Base-by-base conservation (phyloP, 2,888 invertebrate species). In the Helicoverpa assulta region DNA sequence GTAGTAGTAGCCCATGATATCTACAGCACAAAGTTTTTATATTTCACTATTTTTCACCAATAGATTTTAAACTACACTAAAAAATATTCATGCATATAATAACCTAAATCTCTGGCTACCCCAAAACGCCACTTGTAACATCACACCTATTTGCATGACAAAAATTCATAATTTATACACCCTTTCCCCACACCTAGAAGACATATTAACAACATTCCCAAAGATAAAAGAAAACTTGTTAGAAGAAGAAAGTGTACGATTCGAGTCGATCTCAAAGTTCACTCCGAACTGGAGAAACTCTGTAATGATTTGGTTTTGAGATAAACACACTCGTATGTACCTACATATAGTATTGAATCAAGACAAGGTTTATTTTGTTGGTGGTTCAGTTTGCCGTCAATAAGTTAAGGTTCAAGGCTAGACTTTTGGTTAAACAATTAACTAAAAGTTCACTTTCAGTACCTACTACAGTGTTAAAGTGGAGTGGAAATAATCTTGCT, bases 81-180 rank as follows among this genome's bases (percentile, higher is more conserved):
- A 19, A 12, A 37, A 70, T 14, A 29, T 16, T 0, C 1, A 10
- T 16, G 51, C 58, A 37, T 29, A 37, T 29, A 6, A 8, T 12
- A 18, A 57, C 37, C 54, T 65, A 21, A 55, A 58, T 0, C 47
- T 40, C 60, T 59, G 5, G 29, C 50, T 33, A 53, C 64, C 55
- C 62, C 10, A 10, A 21, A 60, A 63, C 18, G 55, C 52, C 54
- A 75, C 76, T 79, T 52, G 59, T 80, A 61, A 76, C 62, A 53
- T 80, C 70, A 68, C 55, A 40, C 8, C 5, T 67, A 80, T 81
- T 81, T 81, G 69, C 81, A 74, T 80, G 58, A 53, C 68, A 69
- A 63, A 80, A 73, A 53, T 5, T 16, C 14, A 37, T 65, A 82
- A 81, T 80, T 77, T 81, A 81, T 81, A 43, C 67, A 12, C 55